Evolutionary conservation across 2,113 vertebrate species (phyloP), one percentile per base, ranked within the genome.

Genomic region (Brachyistius frenatus): DNA sequence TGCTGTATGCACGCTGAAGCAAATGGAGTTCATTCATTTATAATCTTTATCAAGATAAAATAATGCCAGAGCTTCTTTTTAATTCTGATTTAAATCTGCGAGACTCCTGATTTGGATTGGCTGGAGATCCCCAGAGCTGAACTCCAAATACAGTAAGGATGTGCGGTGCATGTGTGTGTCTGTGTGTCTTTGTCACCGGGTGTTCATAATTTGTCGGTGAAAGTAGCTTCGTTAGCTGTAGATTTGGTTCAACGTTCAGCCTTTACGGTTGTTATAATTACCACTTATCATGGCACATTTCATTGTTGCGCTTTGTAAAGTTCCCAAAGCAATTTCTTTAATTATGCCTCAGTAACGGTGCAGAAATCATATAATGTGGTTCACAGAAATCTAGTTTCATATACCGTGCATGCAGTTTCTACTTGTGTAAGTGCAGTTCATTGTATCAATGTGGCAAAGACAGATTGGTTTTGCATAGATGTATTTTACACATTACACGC

Each of bases 81-180:
- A 39, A 49, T 81, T 57, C 66, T 79, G 52, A 79, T 69, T 74
- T 81, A 83, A 50, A 65, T 82, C 83, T 83, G 33, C 73, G 61
- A 80, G 72, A 87, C 71, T 85, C 55, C 74, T 83, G 80, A 89
- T 86, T 63, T 39, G 44, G 75, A 77, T 83, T 90, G 75, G 54
- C 85, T 70, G 49, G 66, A 83, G 81, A 87, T 84, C 77, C 68
- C 52, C 32, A 66, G 65, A 80, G 84, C 81, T 84, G 76, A 81
- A 57, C 65, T 85, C 86, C 66, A 64, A 81, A 84, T 86, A 88
- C 92, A 89, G 93, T 91, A 92, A 91, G 92, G 73, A 49, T 81
- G 63, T 85, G 66, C 44, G 84, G 41, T 81, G 63, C n/a, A 50
- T 84, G 41, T 78, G 8, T 83, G 33, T 76, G 30, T 63, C 13